Evolutionary conservation across 2,113 vertebrate genomes (phyloP), one percentile per base, ranked within the genome.

Genomic region (Circaetus gallicus): DNA sequence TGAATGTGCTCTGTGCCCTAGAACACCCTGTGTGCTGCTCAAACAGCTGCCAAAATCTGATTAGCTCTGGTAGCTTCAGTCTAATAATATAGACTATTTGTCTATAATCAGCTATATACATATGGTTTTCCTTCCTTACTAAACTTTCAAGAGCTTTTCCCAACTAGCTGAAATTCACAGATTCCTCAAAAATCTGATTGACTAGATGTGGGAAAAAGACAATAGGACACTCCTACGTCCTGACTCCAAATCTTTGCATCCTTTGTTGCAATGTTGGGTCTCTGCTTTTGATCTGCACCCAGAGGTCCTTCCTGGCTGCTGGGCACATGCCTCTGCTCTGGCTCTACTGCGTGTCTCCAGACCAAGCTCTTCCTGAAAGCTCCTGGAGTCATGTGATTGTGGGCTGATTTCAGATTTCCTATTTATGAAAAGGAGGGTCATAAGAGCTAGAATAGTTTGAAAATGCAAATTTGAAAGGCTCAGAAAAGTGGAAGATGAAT

Each of bases 311-410:
- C 69, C 32, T 72, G 24, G 25, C 40, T 82, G 16, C 53, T 58
- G 77, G 25, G 32, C 81, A 38, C 20, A 2, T 45, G 34, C 25
- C 49, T 50, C 14, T n/a, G 16, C 42, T 67, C 36, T 67, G 50
- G 13, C 40, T 82, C 25, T 36, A 11, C 5, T 3, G 0, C 6
- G 6, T 45, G 18, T 63, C 65, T 79, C 38, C 52, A 71, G 32
- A 45, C 5, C 38, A 71, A 29, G 18, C 16, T 89, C 19, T 52
- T 82, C 38, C 47, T 82, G 36, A 32, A 74, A 42, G 28, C 11
- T 73, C 24, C 52, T 9, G 9, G 17, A 18, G 16, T 38, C 47
- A 55, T 0, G 0, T 0, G 0, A 26, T 8, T 67, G 38, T 86
- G 29, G n/a, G 21, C 45, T 66, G 29, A 66, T 49, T 52, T 73